phyloP scores from a whole-genome alignment of 2,113 vertebrate species.

The Nothocercus nigrocapillus region DNA sequence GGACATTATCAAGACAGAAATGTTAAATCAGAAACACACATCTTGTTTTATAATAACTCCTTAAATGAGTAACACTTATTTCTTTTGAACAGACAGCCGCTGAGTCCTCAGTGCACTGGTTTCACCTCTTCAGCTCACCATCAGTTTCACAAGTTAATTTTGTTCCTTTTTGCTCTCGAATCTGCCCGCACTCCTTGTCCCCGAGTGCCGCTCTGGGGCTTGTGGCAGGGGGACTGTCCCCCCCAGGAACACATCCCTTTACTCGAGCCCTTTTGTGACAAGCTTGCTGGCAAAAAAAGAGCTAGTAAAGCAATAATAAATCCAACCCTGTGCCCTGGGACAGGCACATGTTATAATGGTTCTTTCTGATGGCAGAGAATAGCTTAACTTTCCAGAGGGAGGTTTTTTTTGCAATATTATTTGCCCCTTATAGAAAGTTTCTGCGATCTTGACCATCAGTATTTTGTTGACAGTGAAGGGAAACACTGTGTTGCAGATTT shows the following conservation, averaged over 20 bases:
- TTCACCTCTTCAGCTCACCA: fast-evolving
- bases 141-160: neutral
- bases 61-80: neutral
- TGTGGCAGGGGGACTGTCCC: neutral
- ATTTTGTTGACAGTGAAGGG: neutral
- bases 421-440: neutral
- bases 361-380: neutral
- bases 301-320: neutral
- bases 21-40: conserved; percentile 19
- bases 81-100: neutral
- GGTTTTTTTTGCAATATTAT: neutral
- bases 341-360: neutral
- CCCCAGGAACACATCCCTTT: neutral
- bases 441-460: neutral
- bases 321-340: neutral
- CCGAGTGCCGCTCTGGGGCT: fast-evolving
- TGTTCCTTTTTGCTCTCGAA: neutral
- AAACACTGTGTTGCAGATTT: neutral
- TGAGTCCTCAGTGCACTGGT: neutral
- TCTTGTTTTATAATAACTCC: neutral
- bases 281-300: neutral
- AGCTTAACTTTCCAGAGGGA: neutral
- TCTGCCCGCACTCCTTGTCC: neutral
- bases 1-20: neutral
- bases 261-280: neutral